Conservation (phyloP, 2,888 invertebrate genomes). For the Ditula angustiorana region DNA sequence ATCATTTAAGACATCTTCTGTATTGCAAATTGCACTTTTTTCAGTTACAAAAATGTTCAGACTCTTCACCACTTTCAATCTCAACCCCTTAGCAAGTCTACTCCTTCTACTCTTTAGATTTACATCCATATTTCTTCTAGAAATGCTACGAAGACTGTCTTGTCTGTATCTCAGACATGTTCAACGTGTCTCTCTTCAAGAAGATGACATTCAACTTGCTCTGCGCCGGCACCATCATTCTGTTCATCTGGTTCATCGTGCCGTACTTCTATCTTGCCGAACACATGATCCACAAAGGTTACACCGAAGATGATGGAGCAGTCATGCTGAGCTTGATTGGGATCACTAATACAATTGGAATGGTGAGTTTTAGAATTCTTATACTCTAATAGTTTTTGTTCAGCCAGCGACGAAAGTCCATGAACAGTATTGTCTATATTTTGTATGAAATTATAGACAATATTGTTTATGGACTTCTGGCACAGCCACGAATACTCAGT, state of each 20-base stretch:
- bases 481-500: no score
- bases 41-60: no score
- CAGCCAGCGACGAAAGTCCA: no score
- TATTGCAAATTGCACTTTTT: no score
- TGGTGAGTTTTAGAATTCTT: conserved; percentile 83
- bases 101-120: background rate
- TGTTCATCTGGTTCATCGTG: conserved; percentile 97
- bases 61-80: no score
- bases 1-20: no score
- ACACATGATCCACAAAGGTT: conserved; percentile 89
- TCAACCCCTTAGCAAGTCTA: no score
- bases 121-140: conserved; percentile 49
- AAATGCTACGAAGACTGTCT: conserved; percentile 77
- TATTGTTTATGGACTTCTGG: no score
- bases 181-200: conserved; percentile 92
- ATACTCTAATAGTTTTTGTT: no score
- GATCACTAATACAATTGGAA: conserved; percentile 95
- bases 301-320: conserved; percentile 90
- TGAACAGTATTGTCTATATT: no score
- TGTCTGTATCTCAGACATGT: conserved; percentile 74
- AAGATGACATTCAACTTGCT: conserved; percentile 92
- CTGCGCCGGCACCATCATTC: conserved; percentile 93
- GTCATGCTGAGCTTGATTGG: conserved; percentile 94
- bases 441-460: no score
- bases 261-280: conserved; percentile 98